A percentile compares a stretch with the other conserved stretches of the same genome.
phyloP scores from a whole-genome alignment of 1,140 invertebrate species.

The Tetragonula clypearis region DNA sequence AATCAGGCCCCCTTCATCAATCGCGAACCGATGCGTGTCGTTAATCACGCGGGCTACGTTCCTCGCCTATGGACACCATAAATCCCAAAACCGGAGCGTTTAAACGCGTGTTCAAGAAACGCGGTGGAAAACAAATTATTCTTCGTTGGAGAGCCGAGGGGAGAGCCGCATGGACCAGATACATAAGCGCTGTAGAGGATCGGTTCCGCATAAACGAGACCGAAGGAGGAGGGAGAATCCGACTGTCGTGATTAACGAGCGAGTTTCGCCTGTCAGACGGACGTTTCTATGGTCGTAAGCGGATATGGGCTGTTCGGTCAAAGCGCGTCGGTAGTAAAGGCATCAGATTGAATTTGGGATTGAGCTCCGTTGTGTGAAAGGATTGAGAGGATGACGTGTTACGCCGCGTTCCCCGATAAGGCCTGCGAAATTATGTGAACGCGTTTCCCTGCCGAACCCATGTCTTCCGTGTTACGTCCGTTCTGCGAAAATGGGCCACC shows the following conservation, averaged over 20 bases:
- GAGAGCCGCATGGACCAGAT: no score
- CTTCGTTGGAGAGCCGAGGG: background rate
- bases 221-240: conserved; percentile 26
- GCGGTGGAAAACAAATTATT: conserved; percentile 27
- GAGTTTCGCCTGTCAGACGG: conserved; percentile 28
- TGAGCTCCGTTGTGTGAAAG: conserved; percentile 24
- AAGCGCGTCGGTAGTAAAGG: conserved; percentile 25
- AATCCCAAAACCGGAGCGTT: background rate
- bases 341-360: conserved; percentile 46
- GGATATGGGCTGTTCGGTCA: conserved; percentile 37
- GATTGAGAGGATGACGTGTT: conserved; percentile 36
- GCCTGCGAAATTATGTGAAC: conserved; percentile 46
- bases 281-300: conserved; percentile 39
- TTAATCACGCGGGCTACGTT: conserved; percentile 6
- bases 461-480: conserved; percentile 7
- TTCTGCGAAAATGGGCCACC: background rate
- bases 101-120: conserved; percentile 3
- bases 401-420: conserved; percentile 27
- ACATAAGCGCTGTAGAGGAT: background rate
- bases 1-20: conserved; percentile 24
- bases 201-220: conserved; percentile 34
- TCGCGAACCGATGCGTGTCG: conserved; percentile 11
- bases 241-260: conserved; percentile 47
- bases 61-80: conserved; percentile 8
- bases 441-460: background rate